Evolutionary conservation across 2,888 invertebrate genomes (phyloP).

Genomic region (Blomia tropicalis): DNA sequence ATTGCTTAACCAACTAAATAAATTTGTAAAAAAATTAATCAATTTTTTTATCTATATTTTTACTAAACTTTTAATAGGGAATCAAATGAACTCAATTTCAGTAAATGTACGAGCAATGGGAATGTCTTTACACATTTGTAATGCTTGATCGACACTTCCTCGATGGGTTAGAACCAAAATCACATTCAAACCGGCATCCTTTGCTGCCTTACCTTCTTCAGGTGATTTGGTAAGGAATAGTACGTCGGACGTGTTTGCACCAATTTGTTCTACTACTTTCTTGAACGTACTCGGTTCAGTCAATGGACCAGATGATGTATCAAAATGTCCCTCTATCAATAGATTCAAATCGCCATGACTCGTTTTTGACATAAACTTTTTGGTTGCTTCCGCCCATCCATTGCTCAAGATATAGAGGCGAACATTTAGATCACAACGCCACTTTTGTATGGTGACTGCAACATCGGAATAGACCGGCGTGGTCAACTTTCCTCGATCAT

Average conservation of each 20-base stretch:
- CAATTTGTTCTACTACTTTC: not conserved
- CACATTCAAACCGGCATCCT: conserved; percentile 18
- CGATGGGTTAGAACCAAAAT: conserved; percentile 22
- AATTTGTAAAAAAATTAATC: too few species aligned
- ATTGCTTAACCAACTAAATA: too few species aligned
- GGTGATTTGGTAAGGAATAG: conserved; percentile 23
- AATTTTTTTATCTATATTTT: too few species aligned
- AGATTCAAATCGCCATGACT: conserved; percentile 20
- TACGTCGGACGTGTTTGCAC: not conserved
- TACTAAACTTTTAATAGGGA: too few species aligned
- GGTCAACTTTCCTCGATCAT: not conserved
- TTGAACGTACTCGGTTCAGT: conserved; percentile 5
- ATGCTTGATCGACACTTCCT: not conserved
- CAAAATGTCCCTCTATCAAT: conserved; percentile 17
- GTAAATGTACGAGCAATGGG: not conserved
- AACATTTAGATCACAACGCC: not conserved
- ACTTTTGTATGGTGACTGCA: not conserved
- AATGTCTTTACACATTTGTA: not conserved
- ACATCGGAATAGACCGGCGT: not conserved
- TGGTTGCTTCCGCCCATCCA: conserved; percentile 20
- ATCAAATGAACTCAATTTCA: not conserved
- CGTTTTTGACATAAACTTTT: conserved; percentile 17
- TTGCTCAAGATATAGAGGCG: conserved; percentile 19
- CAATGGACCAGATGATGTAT: conserved; percentile 8
- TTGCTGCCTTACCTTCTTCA: conserved; percentile 18